Evolutionary conservation across 2,888 invertebrate species (phyloP).

Genomic region (Invenusta paracnida): DNA sequence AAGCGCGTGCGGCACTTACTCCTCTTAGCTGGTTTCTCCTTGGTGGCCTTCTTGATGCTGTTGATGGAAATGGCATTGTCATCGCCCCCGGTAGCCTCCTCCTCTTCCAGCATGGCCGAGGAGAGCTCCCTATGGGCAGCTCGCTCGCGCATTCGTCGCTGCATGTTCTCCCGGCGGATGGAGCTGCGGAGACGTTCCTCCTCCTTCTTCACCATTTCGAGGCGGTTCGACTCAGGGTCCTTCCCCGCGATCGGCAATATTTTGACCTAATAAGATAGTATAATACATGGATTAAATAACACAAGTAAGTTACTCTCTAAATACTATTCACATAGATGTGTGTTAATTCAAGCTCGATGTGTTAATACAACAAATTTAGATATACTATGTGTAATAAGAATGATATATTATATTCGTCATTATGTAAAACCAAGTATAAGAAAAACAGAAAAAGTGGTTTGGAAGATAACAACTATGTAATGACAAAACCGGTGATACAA

Average conservation of each 20-base stretch:
- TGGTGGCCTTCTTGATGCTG: slow-evolving; percentile 1
- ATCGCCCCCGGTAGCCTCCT: slow-evolving; percentile 4
- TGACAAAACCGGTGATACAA: no score
- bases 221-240: slow-evolving; percentile 87
- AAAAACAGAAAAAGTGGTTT: no score
- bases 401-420: no score
- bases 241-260: slow-evolving; percentile 85
- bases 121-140: slow-evolving; percentile 40
- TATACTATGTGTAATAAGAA: no score
- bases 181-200: slow-evolving; percentile 88
- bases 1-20: neutral
- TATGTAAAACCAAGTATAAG: no score
- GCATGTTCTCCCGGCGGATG: slow-evolving; percentile 70
- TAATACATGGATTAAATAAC: no score
- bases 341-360: no score
- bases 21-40: neutral
- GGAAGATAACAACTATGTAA: no score
- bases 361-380: no score
- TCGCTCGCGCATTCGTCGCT: slow-evolving; percentile 65
- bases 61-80: neutral
- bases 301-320: no score
- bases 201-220: slow-evolving; percentile 82
- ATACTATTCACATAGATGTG: no score
- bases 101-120: slow-evolving; percentile 10
- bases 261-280: slow-evolving; percentile 68